phyloP scores from a whole-genome alignment of 2,797 vertebrate species.

The Anas capensis region DNA sequence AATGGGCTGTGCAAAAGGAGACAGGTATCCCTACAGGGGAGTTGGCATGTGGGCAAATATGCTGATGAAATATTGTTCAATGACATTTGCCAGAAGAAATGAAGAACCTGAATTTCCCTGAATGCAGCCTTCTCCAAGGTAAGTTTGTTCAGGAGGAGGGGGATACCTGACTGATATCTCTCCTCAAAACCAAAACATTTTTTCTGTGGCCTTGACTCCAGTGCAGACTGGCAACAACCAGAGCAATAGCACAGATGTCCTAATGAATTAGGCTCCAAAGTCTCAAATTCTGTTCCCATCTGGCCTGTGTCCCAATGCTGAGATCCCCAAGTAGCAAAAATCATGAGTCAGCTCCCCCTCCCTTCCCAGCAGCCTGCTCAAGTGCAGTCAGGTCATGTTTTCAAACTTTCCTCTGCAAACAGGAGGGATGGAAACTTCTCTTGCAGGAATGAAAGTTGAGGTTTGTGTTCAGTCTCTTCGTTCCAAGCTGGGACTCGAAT shows the following conservation, averaged over 20 bases:
- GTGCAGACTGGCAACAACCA: not conserved
- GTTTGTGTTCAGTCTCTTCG: not conserved
- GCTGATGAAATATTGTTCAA: not conserved
- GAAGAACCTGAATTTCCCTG: fast-evolving
- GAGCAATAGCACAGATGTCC: not conserved
- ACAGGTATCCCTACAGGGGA: not conserved
- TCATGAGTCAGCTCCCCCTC: conserved; percentile 56
- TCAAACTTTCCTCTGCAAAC: conserved; percentile 52
- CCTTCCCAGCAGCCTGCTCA: not conserved
- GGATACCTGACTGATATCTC: not conserved
- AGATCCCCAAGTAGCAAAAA: not conserved
- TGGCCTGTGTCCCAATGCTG: conserved; percentile 1
- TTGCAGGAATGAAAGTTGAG: conserved; percentile 47
- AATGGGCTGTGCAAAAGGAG: not conserved
- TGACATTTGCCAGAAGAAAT: not conserved
- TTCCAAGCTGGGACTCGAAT: conserved; percentile 38
- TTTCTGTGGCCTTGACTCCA: not conserved
- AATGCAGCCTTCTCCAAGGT: not conserved
- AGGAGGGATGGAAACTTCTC: conserved; percentile 46
- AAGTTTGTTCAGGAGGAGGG: not conserved
- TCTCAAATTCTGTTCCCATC: not conserved
- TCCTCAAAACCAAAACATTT: not conserved
- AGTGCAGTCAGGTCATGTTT: conserved; percentile 52
- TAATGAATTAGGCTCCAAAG: not conserved
- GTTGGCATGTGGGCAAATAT: fast-evolving